Evolutionary conservation across 2,888 invertebrate genomes (phyloP), one percentile per base, ranked within the genome.

Genomic region (Dryomyza anilis): DNA sequence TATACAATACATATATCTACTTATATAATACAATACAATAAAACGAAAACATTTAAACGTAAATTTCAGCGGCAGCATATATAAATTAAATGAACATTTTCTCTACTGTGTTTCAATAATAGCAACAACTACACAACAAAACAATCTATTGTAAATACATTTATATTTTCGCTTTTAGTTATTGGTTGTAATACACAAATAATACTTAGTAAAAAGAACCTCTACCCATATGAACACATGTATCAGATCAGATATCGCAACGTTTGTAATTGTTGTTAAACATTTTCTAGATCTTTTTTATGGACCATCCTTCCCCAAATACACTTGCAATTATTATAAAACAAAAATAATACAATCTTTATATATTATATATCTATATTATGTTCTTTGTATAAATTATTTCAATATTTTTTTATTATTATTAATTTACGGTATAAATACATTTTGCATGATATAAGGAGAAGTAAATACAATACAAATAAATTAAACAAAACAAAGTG

Each of bases 401-500:
- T 43, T 52, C 61, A 43, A 52, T 30, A 36, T 39, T 30, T 52
- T 48, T 43, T 61, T 36, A 53, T 59, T 48, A 59, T 29, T 36
- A 61, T 53, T 59, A 19, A 16, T 39, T 50, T 23, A 52, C 27
- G n/a, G n/a, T 48, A 48, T 52, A 52, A 61, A 53, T 12, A 53
- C 43, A 53, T 61, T 43, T 61, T 43, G 36, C 55, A 55, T 55
- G 36, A 36, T 55, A 33, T 36, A 55, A 55, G 33, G n/a, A 53
- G 29, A 39, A 23, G 36, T 53, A 57, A n/a, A 61, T 3, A 58
- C 16, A 61, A 68, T 62, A 65, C 56, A 67, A 63, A 69, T 58
- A 67, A 69, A 58, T 66, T 65, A 69, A 67, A 71, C 66, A 71
- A 76, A 79, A 78, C 78, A 78, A 79, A 79, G 79, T 79, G 79